Evolutionary conservation across 2,888 invertebrate species (phyloP).

Genomic region (Macropis europaea): DNA sequence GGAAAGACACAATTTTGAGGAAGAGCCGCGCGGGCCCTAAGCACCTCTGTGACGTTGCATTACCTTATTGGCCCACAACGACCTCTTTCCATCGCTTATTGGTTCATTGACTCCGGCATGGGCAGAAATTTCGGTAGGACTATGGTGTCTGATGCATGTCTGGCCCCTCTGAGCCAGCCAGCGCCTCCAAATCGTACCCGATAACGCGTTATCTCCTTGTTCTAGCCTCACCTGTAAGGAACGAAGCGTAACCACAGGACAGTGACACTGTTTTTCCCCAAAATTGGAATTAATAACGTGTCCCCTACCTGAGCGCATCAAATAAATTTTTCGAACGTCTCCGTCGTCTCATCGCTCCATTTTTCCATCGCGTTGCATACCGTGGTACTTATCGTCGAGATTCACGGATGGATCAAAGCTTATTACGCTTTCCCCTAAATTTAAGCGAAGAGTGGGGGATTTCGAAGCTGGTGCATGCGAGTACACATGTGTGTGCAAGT

Average conservation of each 20-base stretch:
- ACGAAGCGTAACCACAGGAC: slow-evolving; percentile 62
- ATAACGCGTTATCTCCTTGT: slow-evolving; percentile 1
- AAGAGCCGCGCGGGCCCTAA: slow-evolving; percentile 79
- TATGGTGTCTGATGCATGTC: slow-evolving; percentile 14
- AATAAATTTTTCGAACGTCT: not conserved
- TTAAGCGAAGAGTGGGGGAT: slow-evolving; percentile 57
- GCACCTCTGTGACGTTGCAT: slow-evolving; percentile 73
- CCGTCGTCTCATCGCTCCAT: not conserved
- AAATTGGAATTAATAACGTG: slow-evolving; percentile 69
- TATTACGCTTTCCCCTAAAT: slow-evolving; percentile 78
- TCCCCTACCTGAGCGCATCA: not conserved
- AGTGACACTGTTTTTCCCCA: slow-evolving; percentile 79
- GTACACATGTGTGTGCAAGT: not conserved
- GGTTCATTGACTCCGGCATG: slow-evolving; percentile 66
- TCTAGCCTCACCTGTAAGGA: slow-evolving; percentile 5
- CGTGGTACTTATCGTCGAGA: not conserved
- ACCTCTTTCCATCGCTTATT: slow-evolving; percentile 75
- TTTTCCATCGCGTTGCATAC: not conserved
- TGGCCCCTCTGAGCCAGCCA: not conserved
- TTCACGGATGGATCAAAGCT: slow-evolving; percentile 47
- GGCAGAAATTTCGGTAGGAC: slow-evolving; percentile 72
- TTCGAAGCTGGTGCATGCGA: slow-evolving; percentile 1
- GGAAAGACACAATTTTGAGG: slow-evolving; percentile 80
- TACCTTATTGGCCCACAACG: slow-evolving; percentile 74
- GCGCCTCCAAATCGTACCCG: not conserved